phyloP scores from a whole-genome alignment of 2,888 invertebrate genomes.

The Diarsia dahlii region DNA sequence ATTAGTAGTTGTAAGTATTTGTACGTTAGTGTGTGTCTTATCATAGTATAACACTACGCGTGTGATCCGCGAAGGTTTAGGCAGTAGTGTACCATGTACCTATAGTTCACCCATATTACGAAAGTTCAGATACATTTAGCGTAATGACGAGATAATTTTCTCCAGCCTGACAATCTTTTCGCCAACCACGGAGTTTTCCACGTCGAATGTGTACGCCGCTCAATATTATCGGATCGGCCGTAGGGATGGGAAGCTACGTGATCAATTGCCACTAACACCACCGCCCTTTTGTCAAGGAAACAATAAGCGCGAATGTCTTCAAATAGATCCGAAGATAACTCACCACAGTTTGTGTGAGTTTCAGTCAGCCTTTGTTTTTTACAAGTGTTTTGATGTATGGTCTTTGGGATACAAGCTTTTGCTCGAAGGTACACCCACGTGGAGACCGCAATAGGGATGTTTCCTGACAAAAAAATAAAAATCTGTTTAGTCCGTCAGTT shows the following conservation, averaged over 20 bases:
- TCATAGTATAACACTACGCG: not conserved
- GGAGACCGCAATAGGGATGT: no score
- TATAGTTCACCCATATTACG: not conserved
- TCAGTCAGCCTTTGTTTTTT: constrained; percentile 32
- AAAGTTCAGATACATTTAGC: not conserved
- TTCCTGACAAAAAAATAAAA: no score
- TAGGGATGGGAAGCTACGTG: constrained; percentile 72
- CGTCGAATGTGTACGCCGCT: constrained; percentile 41
- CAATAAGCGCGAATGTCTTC: constrained; percentile 79
- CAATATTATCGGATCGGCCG: constrained; percentile 63
- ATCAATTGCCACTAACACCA: constrained; percentile 78
- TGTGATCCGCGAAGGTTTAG: not conserved
- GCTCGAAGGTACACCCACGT: no score
- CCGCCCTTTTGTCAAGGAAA: constrained; percentile 79
- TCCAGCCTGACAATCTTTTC: not conserved
- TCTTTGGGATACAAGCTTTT: not conserved
- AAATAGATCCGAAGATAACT: constrained; percentile 75
- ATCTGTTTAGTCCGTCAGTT: no score
- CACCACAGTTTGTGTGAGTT: constrained; percentile 55
- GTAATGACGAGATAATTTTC: not conserved
- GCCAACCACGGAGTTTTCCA: not conserved
- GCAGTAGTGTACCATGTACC: not conserved
- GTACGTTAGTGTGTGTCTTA: not conserved
- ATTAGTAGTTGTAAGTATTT: not conserved
- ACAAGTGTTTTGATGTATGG: constrained; percentile 28